Conservation (phyloP, 2,888 invertebrate species). For the Ceriagrion tenellum region DNA sequence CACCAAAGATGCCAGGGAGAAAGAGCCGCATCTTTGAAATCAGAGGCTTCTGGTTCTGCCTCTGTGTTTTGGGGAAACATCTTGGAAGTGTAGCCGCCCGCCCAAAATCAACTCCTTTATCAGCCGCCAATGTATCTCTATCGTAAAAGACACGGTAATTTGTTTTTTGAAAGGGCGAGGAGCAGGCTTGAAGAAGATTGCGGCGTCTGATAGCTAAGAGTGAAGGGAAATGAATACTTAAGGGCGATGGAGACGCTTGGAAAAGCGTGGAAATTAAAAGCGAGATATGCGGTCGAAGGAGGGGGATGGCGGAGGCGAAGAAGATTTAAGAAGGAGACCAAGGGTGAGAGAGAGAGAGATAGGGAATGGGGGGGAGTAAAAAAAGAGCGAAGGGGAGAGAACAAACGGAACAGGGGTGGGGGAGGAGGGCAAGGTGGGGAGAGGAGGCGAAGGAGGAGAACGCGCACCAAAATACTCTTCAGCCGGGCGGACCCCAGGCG, state of each 20-base stretch:
- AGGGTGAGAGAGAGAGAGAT: no score
- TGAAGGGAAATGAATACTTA: not conserved
- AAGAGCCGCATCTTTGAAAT: no score
- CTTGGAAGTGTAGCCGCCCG: no score
- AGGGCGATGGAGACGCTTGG: not conserved
- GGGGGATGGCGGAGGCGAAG: constrained; percentile 72
- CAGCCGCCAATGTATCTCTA: not conserved
- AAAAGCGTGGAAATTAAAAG: constrained; percentile 1
- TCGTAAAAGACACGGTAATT: not conserved
- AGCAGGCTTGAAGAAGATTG: constrained; percentile 72
- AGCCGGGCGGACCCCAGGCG: constrained; percentile 63
- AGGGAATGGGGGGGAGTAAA: no score
- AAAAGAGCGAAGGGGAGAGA: constrained; percentile 70
- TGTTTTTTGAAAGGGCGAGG: not conserved
- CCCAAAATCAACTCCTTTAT: no score
- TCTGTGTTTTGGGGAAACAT: no score
- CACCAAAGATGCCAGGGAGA: no score
- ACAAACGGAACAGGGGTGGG: not conserved
- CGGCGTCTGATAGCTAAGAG: constrained; percentile 70
- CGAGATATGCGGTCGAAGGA: constrained; percentile 73
- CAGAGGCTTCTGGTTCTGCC: no score
- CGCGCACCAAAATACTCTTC: constrained; percentile 67
- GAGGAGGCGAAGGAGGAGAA: not conserved
- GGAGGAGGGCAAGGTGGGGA: not conserved
- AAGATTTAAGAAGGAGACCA: constrained; percentile 31